phyloP scores from a whole-genome alignment of 2,113 vertebrate genomes.

The Malurus melanocephalus region DNA sequence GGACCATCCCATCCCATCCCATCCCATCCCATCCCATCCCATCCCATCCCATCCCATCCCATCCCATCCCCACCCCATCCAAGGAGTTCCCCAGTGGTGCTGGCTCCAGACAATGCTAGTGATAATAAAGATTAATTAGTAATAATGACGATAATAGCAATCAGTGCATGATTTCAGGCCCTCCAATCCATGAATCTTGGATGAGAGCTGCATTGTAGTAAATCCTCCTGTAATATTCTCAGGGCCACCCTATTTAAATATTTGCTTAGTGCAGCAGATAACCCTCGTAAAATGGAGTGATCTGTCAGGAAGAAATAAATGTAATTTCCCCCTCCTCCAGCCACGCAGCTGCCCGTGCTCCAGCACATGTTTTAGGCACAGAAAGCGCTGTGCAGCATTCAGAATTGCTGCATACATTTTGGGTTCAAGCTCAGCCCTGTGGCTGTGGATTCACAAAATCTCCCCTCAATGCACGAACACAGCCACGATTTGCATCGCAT shows the following conservation, averaged over 20 bases:
- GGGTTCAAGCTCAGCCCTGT: background rate
- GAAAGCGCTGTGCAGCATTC: background rate
- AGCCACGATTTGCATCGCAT: background rate
- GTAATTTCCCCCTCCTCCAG: constrained; percentile 13
- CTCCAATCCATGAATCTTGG: background rate
- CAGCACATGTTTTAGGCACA: background rate
- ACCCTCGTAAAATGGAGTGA: background rate
- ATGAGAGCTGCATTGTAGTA: background rate
- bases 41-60: no score
- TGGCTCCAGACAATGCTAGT: background rate
- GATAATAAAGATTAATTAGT: background rate
- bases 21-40: no score
- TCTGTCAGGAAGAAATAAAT: constrained; percentile 45
- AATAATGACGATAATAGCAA: background rate
- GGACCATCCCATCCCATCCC: background rate
- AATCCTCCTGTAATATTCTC: constrained; percentile 22
- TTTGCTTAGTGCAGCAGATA: constrained; percentile 56
- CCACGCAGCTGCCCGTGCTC: background rate
- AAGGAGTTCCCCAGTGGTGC: background rate
- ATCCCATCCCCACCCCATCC: background rate
- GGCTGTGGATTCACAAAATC: constrained; percentile 1
- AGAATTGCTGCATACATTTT: background rate
- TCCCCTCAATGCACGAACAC: background rate
- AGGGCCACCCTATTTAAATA: constrained; percentile 48
- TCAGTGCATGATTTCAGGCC: background rate